A percentile compares a stretch with the other conserved stretches of the same genome.
Evolutionary conservation across 92 coral and sea anemone species (phyloP).

Genomic region (Umimayanthus kanabou): DNA sequence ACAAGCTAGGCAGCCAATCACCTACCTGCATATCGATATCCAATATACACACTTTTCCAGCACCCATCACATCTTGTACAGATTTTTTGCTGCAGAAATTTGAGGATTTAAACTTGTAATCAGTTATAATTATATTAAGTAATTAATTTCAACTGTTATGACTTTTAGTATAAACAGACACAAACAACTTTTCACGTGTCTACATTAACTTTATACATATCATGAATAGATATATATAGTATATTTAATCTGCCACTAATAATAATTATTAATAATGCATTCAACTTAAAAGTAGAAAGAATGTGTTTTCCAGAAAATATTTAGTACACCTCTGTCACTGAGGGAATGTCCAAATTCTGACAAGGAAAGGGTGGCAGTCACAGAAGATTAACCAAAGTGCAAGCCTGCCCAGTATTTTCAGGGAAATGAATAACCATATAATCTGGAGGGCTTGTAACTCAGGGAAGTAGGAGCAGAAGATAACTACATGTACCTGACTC

Average conservation of each 20-base stretch:
- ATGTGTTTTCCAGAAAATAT: background rate
- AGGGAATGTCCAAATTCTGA: no score
- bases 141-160: no score
- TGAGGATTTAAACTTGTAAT: no score
- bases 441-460: no score
- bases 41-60: slow-evolving; percentile 87
- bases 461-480: no score
- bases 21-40: slow-evolving; percentile 96
- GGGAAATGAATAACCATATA: no score
- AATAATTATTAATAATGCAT: no score
- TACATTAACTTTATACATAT: background rate
- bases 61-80: slow-evolving; percentile 75
- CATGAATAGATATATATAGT: no score
- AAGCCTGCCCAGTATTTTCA: background rate
- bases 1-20: background rate
- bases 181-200: no score
- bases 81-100: slow-evolving; percentile 75
- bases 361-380: background rate
- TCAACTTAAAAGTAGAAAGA: background rate
- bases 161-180: background rate
- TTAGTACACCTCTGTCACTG: background rate
- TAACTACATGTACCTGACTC: no score
- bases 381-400: background rate
- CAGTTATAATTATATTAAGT: no score
- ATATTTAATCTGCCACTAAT: background rate